Base-by-base conservation (phyloP, 2,888 invertebrate species). In the Drosophila histrio region DNA sequence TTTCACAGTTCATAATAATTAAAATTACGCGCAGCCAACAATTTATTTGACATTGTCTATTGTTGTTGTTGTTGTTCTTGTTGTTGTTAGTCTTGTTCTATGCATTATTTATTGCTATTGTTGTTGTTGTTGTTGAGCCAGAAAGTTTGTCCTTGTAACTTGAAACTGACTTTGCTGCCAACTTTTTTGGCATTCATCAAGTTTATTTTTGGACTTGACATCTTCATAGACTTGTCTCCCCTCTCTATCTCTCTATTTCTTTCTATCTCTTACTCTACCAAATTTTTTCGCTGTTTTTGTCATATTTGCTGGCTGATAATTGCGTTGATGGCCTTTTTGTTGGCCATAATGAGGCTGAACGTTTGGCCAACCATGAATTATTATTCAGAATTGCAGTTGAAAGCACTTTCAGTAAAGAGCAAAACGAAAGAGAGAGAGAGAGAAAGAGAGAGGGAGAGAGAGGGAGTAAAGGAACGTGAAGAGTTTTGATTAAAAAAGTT, bases 111-210 rank as follows among this genome's bases (percentile, higher is more conserved):
- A 83, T 80, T 47, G 59, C 52, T 74, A 44, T 54, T 62, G 41
- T 41, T 56, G 30, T 11, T 54, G 56, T 15, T 56, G 32, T n/a
- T 46, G 44, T 61, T 71, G 57, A 39, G 47, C 64, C 59, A 65
- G 62, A 80, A 81, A 76, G 81, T 76, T 81, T 73, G 76, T 62
- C 81, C 81, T 84, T 81, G 70, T 67, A 50, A 63, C 64, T 74
- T 77, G 57, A 56, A 60, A 47, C 62, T 65, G 71, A 65, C 72
- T 78, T 83, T 69, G 60, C 68, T 74, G 80, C 69, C 84, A 80
- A 80, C 70, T 83, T 83, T 64, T 77, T 69, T 85, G 77, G 77
- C 82, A 85, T 82, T 85, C 85, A 82, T 82, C 85, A 82, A 79
- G 64, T 73, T 77, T 68, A 52, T 59, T 64, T 72, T 73, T 59